Evolutionary conservation across 2,113 vertebrate genomes (phyloP).

Genomic region (Stigmatopora nigra): DNA sequence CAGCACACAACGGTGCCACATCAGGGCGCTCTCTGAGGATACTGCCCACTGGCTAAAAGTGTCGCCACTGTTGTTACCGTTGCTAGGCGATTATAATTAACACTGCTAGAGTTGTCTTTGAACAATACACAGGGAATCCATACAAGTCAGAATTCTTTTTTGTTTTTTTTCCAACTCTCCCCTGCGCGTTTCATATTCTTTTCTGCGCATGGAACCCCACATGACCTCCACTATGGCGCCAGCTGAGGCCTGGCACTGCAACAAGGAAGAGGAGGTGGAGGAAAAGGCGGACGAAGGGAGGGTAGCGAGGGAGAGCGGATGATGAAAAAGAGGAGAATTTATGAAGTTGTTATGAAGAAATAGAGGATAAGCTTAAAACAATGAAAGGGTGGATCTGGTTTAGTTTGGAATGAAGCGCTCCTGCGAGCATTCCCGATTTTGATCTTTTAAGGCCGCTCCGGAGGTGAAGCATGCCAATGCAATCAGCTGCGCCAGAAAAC

Average conservation of each 20-base stretch:
- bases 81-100: conserved; percentile 43
- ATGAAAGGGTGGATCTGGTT: conserved; percentile 12
- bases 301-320: conserved; percentile 13
- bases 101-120: conserved; percentile 30
- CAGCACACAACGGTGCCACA: conserved; percentile 57
- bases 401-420: conserved; percentile 31
- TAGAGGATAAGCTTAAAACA: conserved; percentile 16
- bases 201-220: conserved; percentile 45
- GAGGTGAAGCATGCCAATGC: conserved; percentile 24
- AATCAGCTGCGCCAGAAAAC: conserved; percentile 36
- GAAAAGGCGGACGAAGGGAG: conserved; percentile 9
- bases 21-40: conserved; percentile 47
- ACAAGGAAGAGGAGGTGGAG: conserved; percentile 31
- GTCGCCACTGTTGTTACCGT: conserved; percentile 33
- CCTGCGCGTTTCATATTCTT: conserved; percentile 39
- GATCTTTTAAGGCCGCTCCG: conserved; percentile 27
- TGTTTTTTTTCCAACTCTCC: conserved; percentile 10
- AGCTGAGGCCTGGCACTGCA: conserved; percentile 41
- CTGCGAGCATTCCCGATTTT: conserved; percentile 12
- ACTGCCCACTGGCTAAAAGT: conserved; percentile 14
- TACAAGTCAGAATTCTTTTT: conserved; percentile 6
- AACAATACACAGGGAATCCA: conserved; percentile 35
- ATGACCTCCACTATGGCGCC: conserved; percentile 61
- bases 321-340: conserved; percentile 37
- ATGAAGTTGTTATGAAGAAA: conserved; percentile 22